Conservation (phyloP, 1,140 invertebrate genomes). For the Aradophagus sp. region DNA sequence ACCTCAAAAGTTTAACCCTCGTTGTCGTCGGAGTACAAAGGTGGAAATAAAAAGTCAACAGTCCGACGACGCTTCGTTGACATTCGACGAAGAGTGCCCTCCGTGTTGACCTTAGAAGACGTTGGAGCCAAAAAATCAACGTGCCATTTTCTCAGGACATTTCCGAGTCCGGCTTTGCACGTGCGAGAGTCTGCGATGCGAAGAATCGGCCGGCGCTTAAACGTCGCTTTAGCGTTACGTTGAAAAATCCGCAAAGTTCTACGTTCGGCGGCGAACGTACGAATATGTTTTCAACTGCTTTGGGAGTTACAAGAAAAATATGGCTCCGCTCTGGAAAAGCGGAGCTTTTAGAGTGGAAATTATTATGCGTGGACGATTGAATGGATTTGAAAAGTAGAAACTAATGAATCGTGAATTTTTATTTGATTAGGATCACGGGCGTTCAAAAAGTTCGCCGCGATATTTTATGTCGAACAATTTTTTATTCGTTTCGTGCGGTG, state of each 20-base stretch:
- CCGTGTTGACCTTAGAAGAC: slow-evolving; percentile 48
- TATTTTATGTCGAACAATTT: no score
- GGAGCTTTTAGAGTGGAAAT: no score
- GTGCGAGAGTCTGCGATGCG: slow-evolving; percentile 28
- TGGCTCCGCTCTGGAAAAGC: no score
- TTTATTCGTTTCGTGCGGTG: no score
- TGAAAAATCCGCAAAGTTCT: slow-evolving; percentile 4
- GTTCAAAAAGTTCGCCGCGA: no score
- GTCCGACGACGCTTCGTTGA: slow-evolving; percentile 40
- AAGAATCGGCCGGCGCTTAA: slow-evolving; percentile 23
- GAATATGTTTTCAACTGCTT: slow-evolving; percentile 5
- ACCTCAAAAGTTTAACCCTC: no score
- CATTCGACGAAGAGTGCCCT: slow-evolving; percentile 34
- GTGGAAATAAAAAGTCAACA: slow-evolving; percentile 61
- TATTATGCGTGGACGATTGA: no score
- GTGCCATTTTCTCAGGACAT: slow-evolving; percentile 31
- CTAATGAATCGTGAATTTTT: no score
- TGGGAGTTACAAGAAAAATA: no score
- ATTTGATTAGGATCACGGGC: no score
- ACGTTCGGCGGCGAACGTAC: not conserved
- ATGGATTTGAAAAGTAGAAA: no score
- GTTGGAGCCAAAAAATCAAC: slow-evolving; percentile 35
- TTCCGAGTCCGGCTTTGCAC: slow-evolving; percentile 21
- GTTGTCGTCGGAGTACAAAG: no score
- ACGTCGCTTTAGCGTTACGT: slow-evolving; percentile 17